phyloP scores from a whole-genome alignment of 2,113 vertebrate genomes.

The Andinoacara biseriatus region DNA sequence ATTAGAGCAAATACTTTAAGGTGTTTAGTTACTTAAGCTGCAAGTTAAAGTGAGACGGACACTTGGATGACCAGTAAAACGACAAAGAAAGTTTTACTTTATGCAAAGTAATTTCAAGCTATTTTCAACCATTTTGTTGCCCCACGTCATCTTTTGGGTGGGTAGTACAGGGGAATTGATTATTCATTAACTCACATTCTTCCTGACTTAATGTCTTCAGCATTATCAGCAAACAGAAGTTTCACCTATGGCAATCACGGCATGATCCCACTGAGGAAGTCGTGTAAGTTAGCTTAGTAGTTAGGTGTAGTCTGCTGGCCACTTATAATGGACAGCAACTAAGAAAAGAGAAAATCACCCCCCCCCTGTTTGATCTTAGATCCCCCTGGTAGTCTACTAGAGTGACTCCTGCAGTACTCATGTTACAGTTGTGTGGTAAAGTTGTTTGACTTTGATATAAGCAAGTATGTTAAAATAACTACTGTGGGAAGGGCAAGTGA shows the following conservation, averaged over 20 bases:
- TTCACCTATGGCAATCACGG: conserved; percentile 62
- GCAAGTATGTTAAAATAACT: neutral
- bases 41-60: neutral
- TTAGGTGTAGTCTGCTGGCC: conserved; percentile 39
- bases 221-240: conserved; percentile 65
- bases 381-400: conserved; percentile 2
- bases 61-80: neutral
- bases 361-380: conserved; percentile 29
- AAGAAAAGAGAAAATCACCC: neutral
- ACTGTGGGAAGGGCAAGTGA: neutral
- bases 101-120: neutral
- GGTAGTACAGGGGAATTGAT: conserved; percentile 5
- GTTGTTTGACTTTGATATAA: neutral
- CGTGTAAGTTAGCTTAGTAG: conserved; percentile 70
- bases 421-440: neutral
- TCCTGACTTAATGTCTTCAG: conserved; percentile 65
- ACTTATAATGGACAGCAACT: conserved; percentile 6
- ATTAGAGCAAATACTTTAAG: neutral
- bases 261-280: conserved; percentile 65
- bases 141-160: neutral
- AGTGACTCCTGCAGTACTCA: neutral
- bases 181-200: conserved; percentile 67
- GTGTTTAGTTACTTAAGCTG: conserved; percentile 1
- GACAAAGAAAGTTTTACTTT: neutral
- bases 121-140: neutral